Conservation (phyloP, 2,888 invertebrate genomes). For the Apamea epomidion region DNA sequence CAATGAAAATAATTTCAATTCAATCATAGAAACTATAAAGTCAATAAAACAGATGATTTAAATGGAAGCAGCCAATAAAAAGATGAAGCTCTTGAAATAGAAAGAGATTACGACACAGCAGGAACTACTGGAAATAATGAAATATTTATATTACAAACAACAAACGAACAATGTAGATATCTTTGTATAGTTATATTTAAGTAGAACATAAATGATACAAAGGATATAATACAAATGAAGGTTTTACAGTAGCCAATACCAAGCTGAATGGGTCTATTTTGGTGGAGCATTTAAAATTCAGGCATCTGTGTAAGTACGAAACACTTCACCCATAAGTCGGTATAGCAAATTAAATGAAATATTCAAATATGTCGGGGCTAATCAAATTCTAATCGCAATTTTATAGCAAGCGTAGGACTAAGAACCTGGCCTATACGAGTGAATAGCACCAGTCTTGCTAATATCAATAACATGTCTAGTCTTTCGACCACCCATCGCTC, state of each 20-base stretch:
- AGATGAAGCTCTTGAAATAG: neutral
- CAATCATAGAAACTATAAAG: slow-evolving; percentile 45
- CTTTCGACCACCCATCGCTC: slow-evolving; percentile 49
- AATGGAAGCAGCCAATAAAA: slow-evolving; percentile 34
- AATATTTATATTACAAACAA: neutral
- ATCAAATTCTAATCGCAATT: slow-evolving; percentile 50
- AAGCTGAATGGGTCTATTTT: neutral
- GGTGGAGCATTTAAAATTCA: slow-evolving; percentile 3
- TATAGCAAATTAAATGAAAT: slow-evolving; percentile 38
- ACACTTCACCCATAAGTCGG: neutral
- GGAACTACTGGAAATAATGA: neutral
- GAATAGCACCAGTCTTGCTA: slow-evolving; percentile 44
- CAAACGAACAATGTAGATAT: neutral
- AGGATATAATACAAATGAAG: neutral
- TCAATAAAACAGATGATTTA: slow-evolving; percentile 32
- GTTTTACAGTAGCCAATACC: neutral
- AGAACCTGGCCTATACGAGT: slow-evolving; percentile 23
- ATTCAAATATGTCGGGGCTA: slow-evolving; percentile 42
- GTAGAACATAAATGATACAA: neutral
- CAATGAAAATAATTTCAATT: slow-evolving; percentile 59
- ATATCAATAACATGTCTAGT: slow-evolving; percentile 34
- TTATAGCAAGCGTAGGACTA: slow-evolving; percentile 40
- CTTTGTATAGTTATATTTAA: neutral
- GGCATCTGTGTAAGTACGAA: neutral
- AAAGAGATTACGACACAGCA: neutral